Evolutionary conservation across 1,140 invertebrate species (phyloP).

Genomic region (Apis florea): DNA sequence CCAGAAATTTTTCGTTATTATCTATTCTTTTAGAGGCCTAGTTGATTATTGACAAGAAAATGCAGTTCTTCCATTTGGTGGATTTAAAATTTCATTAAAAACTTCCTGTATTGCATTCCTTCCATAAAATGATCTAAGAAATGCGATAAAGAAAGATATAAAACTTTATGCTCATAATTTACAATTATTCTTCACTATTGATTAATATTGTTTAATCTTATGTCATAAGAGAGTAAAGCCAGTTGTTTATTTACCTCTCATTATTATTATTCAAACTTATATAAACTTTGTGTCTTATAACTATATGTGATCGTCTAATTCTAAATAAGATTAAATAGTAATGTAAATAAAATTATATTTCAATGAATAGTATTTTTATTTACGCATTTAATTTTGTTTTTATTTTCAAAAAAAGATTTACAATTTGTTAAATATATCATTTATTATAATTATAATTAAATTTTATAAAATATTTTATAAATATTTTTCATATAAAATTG

Average conservation of each 20-base stretch:
- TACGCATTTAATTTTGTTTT: not conserved
- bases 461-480: not conserved
- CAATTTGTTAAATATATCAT: not conserved
- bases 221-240: slow-evolving; percentile 27
- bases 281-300: not conserved
- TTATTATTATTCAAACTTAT: slow-evolving; percentile 22
- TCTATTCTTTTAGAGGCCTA: slow-evolving; percentile 55
- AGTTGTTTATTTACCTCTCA: slow-evolving; percentile 38
- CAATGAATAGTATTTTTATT: not conserved
- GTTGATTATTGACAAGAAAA: slow-evolving; percentile 58
- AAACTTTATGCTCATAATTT: slow-evolving; percentile 18
- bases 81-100: slow-evolving; percentile 45
- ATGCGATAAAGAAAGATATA: slow-evolving; percentile 3
- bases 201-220: slow-evolving; percentile 34
- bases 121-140: slow-evolving; percentile 37
- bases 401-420: not conserved
- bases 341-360: not conserved
- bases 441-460: not conserved
- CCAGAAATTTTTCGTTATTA: slow-evolving; percentile 3
- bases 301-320: not conserved
- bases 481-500: not conserved
- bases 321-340: not conserved
- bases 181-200: slow-evolving; percentile 24
- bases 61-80: slow-evolving; percentile 50
- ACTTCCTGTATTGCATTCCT: slow-evolving; percentile 57